Evolutionary conservation across 2,113 vertebrate genomes (phyloP), one percentile per base, ranked within the genome.

Genomic region (Naja naja): DNA sequence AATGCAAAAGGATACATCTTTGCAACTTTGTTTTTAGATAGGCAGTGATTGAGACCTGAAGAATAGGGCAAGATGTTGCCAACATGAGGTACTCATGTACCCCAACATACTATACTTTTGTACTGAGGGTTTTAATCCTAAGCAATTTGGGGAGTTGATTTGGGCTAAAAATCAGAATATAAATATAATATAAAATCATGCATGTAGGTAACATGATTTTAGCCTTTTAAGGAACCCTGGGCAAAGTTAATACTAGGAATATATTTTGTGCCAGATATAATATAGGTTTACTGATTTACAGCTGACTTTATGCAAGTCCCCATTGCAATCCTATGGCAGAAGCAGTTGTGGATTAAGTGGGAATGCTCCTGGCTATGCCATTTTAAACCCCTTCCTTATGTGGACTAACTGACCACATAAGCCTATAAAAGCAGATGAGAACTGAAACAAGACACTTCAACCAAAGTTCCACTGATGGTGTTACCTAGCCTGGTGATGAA

Each of bases 141-240:
- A 60, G 4, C 14, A 85, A 18, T 89, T n/a, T n/a, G 55, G 23
- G 89, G 39, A 39, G 34, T 0, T 69, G 43, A 25, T 91, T 81
- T 92, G 89, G 55, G n/a, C 93, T 60, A 89, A 49, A 93, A 91
- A 45, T 22, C 91, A 89, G 1, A 91, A 89, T 91, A 89, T 90
- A 64, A 58, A 60, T 89, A 56, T 89, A 89, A 88, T 22, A 30
- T 22, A 81, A 43, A 81, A 43, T 8, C 74, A 81, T 43, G 34
- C 18, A 43, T 81, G 18, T 43, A 4, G 18, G 20, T 69, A 69
- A 69, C 7, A 81, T 43, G 34, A 81, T 43, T 81, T 81, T 39
- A 81, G 34, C 2, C 2, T 81, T 81, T 43, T 8, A 81, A 81
- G 18, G 34, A 81, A 81, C 34, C 74, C 74, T 22, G 7, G 18